phyloP scores from a whole-genome alignment of 2,888 invertebrate species.

The Phalangium opilio region DNA sequence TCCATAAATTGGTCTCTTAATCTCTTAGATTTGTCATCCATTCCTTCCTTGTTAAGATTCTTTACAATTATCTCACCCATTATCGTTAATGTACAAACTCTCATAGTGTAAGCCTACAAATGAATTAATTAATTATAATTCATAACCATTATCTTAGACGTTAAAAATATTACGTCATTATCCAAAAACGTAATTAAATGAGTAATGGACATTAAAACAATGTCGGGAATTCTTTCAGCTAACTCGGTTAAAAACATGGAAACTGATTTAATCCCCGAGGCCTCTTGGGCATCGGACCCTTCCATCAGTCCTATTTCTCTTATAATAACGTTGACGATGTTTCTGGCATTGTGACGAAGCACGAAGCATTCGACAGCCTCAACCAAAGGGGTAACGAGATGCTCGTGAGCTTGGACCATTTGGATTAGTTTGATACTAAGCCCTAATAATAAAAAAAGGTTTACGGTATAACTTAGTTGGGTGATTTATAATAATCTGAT shows the following conservation, averaged over 20 bases:
- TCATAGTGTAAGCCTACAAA: conserved; percentile 43
- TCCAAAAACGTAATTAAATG: conserved; percentile 46
- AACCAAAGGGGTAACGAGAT: conserved; percentile 49
- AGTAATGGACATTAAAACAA: conserved; percentile 44
- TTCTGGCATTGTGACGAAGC: conserved; percentile 47
- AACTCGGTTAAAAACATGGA: conserved; percentile 48
- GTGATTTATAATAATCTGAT: too few species aligned
- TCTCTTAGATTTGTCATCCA: conserved; percentile 48
- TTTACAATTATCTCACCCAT: conserved; percentile 58
- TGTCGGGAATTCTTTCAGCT: conserved; percentile 43
- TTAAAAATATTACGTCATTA: conserved; percentile 32
- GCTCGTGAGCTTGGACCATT: conserved; percentile 58
- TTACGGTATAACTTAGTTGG: too few species aligned
- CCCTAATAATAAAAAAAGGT: conserved; percentile 20
- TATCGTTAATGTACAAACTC: conserved; percentile 67
- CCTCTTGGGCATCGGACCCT: conserved; percentile 39
- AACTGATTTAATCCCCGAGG: conserved; percentile 30
- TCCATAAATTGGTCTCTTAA: conserved; percentile 64
- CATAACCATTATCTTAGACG: too few species aligned
- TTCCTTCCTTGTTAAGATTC: conserved; percentile 54
- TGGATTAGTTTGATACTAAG: conserved; percentile 37
- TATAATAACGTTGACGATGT: conserved; percentile 55
- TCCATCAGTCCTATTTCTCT: conserved; percentile 50
- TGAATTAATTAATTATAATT: too few species aligned
- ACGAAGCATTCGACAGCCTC: conserved; percentile 53